These are phyloP conservation scores for Rhopalosiphum nymphaeae DNA, from an alignment of 2,888 invertebrate species.

Conservation along the genomic window DNA sequence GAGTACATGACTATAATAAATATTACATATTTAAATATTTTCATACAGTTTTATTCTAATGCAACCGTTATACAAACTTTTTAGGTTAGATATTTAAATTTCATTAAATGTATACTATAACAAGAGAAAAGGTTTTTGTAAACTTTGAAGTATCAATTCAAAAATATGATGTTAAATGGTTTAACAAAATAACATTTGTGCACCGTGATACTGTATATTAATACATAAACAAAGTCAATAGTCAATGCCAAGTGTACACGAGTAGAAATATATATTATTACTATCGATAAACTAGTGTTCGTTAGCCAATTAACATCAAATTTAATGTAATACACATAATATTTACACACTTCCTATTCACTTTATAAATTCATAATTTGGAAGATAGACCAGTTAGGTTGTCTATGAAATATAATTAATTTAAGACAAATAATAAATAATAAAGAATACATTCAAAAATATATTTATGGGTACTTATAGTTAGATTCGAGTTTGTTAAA, in stretches of 20 bases:
- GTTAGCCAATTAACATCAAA: too few relatives aligned
- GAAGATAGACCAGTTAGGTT: too few relatives aligned
- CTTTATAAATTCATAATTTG: too few relatives aligned
- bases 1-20: too few relatives aligned
- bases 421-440: too few relatives aligned
- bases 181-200: not conserved
- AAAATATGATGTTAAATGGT: not conserved
- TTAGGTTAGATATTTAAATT: not conserved
- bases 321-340: too few relatives aligned
- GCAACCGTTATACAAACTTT: not conserved
- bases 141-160: not conserved
- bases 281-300: too few relatives aligned
- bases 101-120: not conserved
- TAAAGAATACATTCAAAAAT: too few relatives aligned
- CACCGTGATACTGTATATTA: not conserved
- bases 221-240: not conserved
- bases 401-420: too few relatives aligned
- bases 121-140: not conserved
- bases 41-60: not conserved
- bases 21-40: not conserved
- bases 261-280: not conserved
- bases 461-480: too few relatives aligned
- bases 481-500: too few relatives aligned
- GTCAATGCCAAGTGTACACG: not conserved
- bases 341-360: too few relatives aligned